Evolutionary conservation across 2,797 vertebrate genomes (phyloP).

Genomic region (Helostoma temminkii): DNA sequence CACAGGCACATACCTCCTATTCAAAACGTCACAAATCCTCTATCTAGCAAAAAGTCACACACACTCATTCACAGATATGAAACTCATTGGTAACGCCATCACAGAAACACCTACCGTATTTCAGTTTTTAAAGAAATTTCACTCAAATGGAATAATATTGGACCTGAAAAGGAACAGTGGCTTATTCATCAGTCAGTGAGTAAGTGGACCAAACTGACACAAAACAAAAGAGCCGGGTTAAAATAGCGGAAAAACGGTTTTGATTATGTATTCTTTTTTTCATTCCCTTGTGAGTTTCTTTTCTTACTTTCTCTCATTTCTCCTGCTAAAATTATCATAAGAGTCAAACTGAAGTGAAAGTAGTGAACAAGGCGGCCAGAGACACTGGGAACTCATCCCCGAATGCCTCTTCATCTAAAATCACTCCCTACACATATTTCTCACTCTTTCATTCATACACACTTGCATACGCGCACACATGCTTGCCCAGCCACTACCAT

Average conservation of each 20-base stretch:
- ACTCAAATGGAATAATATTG: slow-evolving; percentile 59
- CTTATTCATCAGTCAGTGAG: slow-evolving; percentile 53
- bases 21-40: slow-evolving; percentile 60
- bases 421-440: slow-evolving; percentile 15
- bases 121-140: slow-evolving; percentile 58
- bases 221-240: slow-evolving; percentile 43
- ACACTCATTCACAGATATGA: slow-evolving; percentile 63
- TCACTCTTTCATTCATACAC: slow-evolving; percentile 35
- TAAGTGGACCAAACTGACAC: slow-evolving; percentile 60
- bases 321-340: slow-evolving; percentile 47
- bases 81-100: slow-evolving; percentile 55
- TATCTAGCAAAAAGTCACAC: slow-evolving; percentile 60
- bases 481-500: slow-evolving; percentile 50
- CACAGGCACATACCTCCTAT: slow-evolving; percentile 52
- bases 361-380: slow-evolving; percentile 81
- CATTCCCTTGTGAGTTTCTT: slow-evolving; percentile 28
- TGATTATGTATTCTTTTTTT: slow-evolving; percentile 7
- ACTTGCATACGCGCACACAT: slow-evolving; percentile 29
- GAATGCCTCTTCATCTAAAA: slow-evolving; percentile 42
- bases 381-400: slow-evolving; percentile 61
- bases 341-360: slow-evolving; percentile 64
- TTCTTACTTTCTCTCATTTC: slow-evolving; percentile 34
- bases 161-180: slow-evolving; percentile 63
- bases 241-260: slow-evolving; percentile 14
- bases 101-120: slow-evolving; percentile 66